phyloP scores from a whole-genome alignment of 2,888 invertebrate species.

The Parnassius orleans region DNA sequence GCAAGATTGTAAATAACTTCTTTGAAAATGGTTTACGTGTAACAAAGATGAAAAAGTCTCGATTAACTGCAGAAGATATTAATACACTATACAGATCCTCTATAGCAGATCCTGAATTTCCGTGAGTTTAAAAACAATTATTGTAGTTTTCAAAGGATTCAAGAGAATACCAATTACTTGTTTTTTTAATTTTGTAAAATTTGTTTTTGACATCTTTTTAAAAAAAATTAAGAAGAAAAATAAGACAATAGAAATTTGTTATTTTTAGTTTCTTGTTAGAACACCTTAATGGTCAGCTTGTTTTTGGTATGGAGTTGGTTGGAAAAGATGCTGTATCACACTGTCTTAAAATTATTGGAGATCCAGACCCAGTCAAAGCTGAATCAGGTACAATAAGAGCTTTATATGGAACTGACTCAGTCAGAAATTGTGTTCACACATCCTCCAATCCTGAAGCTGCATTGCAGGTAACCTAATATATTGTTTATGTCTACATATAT shows the following conservation, averaged over 20 bases:
- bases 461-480: constrained; percentile 50
- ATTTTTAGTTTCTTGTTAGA: constrained; percentile 79
- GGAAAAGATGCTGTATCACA: constrained; percentile 84
- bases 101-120: constrained; percentile 74
- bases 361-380: constrained; percentile 82
- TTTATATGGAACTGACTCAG: constrained; percentile 84
- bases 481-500: background rate
- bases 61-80: constrained; percentile 83
- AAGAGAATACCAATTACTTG: no score
- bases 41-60: constrained; percentile 87
- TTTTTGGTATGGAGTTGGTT: constrained; percentile 87
- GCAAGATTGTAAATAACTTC: constrained; percentile 87
- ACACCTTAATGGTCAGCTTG: constrained; percentile 84
- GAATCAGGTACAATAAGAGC: constrained; percentile 83
- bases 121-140: constrained; percentile 68
- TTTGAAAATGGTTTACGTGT: constrained; percentile 82
- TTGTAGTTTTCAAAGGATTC: background rate
- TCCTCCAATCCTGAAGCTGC: constrained; percentile 81
- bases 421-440: constrained; percentile 86
- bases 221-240: no score
- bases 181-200: no score
- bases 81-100: constrained; percentile 50
- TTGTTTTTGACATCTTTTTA: no score
- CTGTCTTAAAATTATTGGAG: constrained; percentile 83
- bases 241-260: background rate